These are phyloP conservation scores for Pseudochirops cupreus DNA, from an alignment of 2,797 vertebrate genomes.

Conservation along the genomic window DNA sequence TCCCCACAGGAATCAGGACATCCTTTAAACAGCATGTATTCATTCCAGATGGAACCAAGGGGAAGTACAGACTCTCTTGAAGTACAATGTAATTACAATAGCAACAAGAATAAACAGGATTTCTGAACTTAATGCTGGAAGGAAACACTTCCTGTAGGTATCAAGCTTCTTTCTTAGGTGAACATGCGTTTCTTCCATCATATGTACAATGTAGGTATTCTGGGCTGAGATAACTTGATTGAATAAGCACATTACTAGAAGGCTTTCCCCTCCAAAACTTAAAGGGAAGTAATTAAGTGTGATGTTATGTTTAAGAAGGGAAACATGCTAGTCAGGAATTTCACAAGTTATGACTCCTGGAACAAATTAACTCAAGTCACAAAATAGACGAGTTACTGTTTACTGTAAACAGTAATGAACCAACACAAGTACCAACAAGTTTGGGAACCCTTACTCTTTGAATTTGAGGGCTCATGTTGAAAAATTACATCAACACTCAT, in stretches of 20 bases:
- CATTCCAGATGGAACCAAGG: constrained; percentile 59
- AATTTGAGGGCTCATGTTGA: not conserved
- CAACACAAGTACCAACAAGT: not conserved
- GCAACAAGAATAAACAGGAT: constrained; percentile 62
- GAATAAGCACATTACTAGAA: constrained; percentile 12
- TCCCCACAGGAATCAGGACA: constrained; percentile 13
- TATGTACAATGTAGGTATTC: constrained; percentile 26
- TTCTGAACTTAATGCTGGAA: constrained; percentile 58
- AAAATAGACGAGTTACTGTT: constrained; percentile 22
- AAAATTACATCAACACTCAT: not conserved
- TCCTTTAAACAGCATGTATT: constrained; percentile 55
- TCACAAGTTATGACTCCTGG: constrained; percentile 4
- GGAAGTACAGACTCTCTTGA: constrained; percentile 61
- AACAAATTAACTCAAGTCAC: not conserved
- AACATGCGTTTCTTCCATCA: constrained; percentile 56
- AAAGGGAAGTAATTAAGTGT: constrained; percentile 47
- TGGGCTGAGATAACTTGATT: constrained; percentile 42
- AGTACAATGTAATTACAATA: constrained; percentile 55
- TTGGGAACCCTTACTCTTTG: not conserved
- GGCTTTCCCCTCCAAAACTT: not conserved
- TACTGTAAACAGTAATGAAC: not conserved
- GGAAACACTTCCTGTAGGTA: constrained; percentile 69
- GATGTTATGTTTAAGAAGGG: not conserved
- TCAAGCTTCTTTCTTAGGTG: not conserved
- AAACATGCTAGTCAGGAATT: constrained; percentile 20